phyloP scores from a whole-genome alignment of 2,113 vertebrate species.

The Podocnemis expansa region DNA sequence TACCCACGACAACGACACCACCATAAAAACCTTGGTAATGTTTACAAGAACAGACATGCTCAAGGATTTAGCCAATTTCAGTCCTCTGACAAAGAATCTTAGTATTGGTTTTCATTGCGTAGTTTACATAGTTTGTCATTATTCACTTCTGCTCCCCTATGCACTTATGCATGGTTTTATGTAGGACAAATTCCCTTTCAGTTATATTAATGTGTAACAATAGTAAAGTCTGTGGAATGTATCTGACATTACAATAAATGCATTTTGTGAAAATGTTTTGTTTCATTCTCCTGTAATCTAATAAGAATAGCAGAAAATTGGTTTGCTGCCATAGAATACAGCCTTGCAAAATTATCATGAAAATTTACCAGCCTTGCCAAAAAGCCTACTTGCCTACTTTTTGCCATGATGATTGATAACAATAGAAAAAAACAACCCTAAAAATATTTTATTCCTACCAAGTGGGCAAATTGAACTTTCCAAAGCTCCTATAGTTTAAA shows the following conservation, averaged over 20 bases:
- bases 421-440: not conserved
- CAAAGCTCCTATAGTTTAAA: not conserved
- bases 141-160: not conserved
- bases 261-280: not conserved
- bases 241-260: not conserved
- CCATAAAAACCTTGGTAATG: conserved; percentile 29
- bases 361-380: not conserved
- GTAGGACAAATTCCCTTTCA: not conserved
- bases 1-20: not conserved
- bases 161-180: not conserved
- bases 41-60: conserved; percentile 17
- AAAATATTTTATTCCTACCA: not conserved
- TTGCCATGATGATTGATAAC: conserved; percentile 3
- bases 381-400: not conserved
- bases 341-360: conserved; percentile 2
- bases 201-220: not conserved
- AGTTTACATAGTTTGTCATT: not conserved
- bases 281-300: conserved; percentile 4
- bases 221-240: not conserved
- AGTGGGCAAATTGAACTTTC: not conserved
- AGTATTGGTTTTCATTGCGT: not conserved
- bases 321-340: conserved; percentile 13
- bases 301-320: not conserved
- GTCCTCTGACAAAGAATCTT: not conserved
- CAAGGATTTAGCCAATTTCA: conserved; percentile 21